A percentile compares a stretch with the other conserved stretches of the same genome.
These are phyloP conservation scores for Delphinus delphis DNA, from an alignment of 2,113 vertebrate genomes.

Conservation along the genomic window DNA sequence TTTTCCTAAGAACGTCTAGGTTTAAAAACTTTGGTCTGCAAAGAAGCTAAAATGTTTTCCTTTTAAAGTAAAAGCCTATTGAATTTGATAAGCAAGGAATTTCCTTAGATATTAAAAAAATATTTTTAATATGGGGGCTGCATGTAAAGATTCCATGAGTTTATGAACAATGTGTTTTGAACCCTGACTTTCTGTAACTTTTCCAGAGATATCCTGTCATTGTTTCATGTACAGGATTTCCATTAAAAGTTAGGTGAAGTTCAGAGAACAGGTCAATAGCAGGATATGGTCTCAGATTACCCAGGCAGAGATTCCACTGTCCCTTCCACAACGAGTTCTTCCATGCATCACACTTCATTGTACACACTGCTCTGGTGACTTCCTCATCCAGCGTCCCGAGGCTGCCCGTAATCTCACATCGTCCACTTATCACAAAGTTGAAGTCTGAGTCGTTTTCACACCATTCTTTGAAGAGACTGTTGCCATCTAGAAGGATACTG, in stretches of 20 bases:
- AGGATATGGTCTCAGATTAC: slow-evolving; percentile 31
- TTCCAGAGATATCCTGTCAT: slow-evolving; percentile 64
- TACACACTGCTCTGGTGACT: neutral
- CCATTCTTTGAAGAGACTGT: neutral
- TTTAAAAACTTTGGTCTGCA: neutral
- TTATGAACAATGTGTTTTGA: slow-evolving; percentile 52
- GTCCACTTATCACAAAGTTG: neutral
- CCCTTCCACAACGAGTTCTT: neutral
- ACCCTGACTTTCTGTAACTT: neutral
- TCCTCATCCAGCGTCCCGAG: neutral
- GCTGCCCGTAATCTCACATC: neutral
- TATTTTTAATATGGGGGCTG: neutral
- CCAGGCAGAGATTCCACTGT: neutral
- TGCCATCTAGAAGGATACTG: neutral
- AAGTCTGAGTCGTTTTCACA: neutral
- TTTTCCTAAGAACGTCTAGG: neutral
- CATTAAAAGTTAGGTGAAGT: neutral
- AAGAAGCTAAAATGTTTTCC: slow-evolving; percentile 6
- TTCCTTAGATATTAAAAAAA: slow-evolving; percentile 58
- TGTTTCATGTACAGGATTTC: slow-evolving; percentile 47
- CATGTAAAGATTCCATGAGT: slow-evolving; percentile 28
- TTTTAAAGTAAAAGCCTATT: slow-evolving; percentile 32
- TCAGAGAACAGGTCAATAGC: slow-evolving; percentile 39
- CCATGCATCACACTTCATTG: neutral
- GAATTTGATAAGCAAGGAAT: slow-evolving; percentile 61